Evolutionary conservation across 2,888 invertebrate genomes (phyloP), one percentile per base, ranked within the genome.

Genomic region (Antitype chi): DNA sequence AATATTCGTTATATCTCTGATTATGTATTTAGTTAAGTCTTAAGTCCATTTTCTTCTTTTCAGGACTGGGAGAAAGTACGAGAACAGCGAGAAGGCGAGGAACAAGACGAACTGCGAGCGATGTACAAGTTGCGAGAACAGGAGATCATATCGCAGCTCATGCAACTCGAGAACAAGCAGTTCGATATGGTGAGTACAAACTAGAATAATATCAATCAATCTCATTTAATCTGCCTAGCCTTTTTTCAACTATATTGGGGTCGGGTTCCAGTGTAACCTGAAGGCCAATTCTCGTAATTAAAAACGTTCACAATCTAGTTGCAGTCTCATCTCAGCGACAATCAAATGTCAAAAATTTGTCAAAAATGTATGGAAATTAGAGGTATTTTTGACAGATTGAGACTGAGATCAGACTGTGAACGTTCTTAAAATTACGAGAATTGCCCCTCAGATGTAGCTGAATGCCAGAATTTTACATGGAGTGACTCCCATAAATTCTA

Each of bases 81-180:
- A 17, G 87, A 89, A 1, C 94, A 96, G 78, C 93, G 93, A 13
- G 97, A 97, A 72, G 88, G 90, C 4, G 96, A 95, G 77, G 92
- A 93, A 7, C 95, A 95, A 20, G 97, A 96, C 66, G 97, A 96
- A 7, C 88, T 94, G 81, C 94, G 94, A 0, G 92, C 95, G 2
- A 90, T 94, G 88, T 94, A 97, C 88, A 94, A 95, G 86, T 92
- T 95, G 62, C 90, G 96, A 0, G 97, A 97, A 78, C 97, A 97
- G 85, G 97, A 97, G 91, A 94, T 97, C 83, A 92, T 97, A 63
- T 97, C 97, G 73, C 97, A 97, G 80, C 95, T 97, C 70, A 96
- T 97, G 94, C 97, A 97, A 89, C 91, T 97, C 2, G 97, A 97
- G 89, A 97, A 96, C 88, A 96, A 95, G 84, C 97, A 97, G 85